phyloP scores from a whole-genome alignment of 1,140 invertebrate genomes.

The Drosophila arizonae region DNA sequence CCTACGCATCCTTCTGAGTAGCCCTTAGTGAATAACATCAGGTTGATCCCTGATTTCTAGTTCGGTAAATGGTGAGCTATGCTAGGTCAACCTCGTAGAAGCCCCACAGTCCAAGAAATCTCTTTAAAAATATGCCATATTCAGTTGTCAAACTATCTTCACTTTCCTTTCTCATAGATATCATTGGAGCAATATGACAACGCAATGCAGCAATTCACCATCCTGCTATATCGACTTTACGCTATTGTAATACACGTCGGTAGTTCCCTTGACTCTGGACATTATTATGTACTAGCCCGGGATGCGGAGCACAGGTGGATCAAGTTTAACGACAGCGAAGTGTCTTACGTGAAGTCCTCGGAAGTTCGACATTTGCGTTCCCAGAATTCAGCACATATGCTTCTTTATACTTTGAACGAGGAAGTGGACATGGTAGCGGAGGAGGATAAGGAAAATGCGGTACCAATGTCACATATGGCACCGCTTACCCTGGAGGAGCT shows the following conservation, averaged over 20 bases:
- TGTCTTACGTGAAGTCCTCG: slow-evolving; percentile 84
- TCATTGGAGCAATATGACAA: slow-evolving; percentile 79
- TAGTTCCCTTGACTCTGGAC: slow-evolving; percentile 90
- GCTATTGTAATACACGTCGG: slow-evolving; percentile 92
- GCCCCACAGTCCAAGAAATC: no score
- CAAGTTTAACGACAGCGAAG: slow-evolving; percentile 89
- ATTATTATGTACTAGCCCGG: slow-evolving; percentile 91
- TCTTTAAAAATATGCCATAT: no score
- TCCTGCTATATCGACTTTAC: slow-evolving; percentile 85
- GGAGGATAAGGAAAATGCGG: no score
- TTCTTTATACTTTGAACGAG: no score
- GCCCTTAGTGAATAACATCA: no score
- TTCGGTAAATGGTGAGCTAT: no score
- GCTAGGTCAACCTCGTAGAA: no score
- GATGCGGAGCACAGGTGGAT: slow-evolving; percentile 89
- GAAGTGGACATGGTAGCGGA: no score
- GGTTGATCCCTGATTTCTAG: no score
- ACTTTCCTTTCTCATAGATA: slow-evolving; percentile 54
- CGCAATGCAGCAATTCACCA: slow-evolving; percentile 80
- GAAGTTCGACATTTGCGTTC: slow-evolving; percentile 82
- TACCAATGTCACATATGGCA: background rate
- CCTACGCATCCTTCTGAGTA: no score
- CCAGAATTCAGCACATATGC: no score
- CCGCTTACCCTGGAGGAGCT: slow-evolving; percentile 40
- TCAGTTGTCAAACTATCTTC: no score